These are phyloP conservation scores for Urophycis tenuis DNA, from an alignment of 2,797 vertebrate genomes.

Conservation along the genomic window DNA sequence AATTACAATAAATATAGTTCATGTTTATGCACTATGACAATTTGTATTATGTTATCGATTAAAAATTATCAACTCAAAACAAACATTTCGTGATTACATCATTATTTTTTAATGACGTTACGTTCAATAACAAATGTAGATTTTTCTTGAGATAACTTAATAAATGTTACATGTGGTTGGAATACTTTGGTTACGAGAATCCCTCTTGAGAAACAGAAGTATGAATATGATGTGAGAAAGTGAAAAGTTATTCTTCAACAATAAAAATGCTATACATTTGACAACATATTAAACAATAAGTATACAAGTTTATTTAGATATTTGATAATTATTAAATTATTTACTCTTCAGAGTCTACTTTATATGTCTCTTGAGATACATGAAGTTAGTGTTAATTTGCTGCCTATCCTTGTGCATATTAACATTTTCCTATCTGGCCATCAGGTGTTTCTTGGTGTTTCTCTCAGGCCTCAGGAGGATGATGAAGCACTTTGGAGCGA, in stretches of 20 bases:
- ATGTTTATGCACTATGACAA: too few species aligned
- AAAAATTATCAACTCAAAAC: neutral
- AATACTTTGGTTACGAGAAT: neutral
- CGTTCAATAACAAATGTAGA: neutral
- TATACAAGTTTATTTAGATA: neutral
- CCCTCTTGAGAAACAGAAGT: neutral
- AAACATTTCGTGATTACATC: neutral
- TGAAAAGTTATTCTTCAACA: neutral
- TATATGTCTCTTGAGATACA: neutral
- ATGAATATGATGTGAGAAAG: neutral
- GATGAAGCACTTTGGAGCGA: slow-evolving; percentile 13
- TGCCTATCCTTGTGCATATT: neutral
- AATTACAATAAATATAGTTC: too few species aligned
- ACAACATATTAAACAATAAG: neutral
- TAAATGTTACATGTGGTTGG: neutral
- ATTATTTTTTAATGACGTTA: neutral
- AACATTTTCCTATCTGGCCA: slow-evolving; percentile 10
- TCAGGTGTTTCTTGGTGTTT: slow-evolving; percentile 42
- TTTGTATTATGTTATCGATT: neutral
- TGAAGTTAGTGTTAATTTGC: neutral
- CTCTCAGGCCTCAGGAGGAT: slow-evolving; percentile 28
- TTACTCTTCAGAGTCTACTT: neutral
- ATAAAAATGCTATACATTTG: neutral
- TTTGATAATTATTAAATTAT: neutral
- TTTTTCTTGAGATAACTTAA: neutral